These are phyloP conservation scores for Palythoa grandis DNA, from an alignment of 92 coral and sea anemone genomes.

Conservation along the genomic window DNA sequence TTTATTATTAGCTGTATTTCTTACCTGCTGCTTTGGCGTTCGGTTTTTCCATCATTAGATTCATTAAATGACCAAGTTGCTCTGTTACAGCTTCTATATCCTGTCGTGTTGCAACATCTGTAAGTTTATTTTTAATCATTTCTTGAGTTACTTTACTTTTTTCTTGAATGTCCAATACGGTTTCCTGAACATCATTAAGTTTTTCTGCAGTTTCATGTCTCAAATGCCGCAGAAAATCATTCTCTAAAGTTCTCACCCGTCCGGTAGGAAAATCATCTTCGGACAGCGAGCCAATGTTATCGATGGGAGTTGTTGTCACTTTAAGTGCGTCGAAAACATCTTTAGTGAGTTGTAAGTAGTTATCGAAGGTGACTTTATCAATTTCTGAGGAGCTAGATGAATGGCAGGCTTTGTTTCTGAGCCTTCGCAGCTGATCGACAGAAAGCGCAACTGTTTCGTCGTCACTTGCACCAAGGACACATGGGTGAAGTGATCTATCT, in stretches of 20 bases:
- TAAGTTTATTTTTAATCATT: too few relatives aligned
- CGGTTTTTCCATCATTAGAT: too few relatives aligned
- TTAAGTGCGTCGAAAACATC: constrained; percentile 55
- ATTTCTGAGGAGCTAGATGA: constrained; percentile 7
- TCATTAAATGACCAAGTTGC: too few relatives aligned
- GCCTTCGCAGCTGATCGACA: constrained; percentile 57
- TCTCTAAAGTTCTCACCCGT: constrained; percentile 32
- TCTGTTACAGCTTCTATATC: too few relatives aligned
- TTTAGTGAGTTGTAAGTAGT: constrained; percentile 33
- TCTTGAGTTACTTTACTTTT: too few relatives aligned
- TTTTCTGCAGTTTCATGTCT: neutral
- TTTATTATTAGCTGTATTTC: too few relatives aligned
- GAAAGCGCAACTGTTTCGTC: constrained; percentile 54
- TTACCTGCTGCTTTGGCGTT: too few relatives aligned
- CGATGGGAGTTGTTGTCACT: constrained; percentile 5
- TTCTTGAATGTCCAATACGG: too few relatives aligned
- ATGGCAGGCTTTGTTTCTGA: constrained; percentile 31
- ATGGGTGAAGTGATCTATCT: constrained; percentile 38
- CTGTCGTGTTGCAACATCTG: too few relatives aligned
- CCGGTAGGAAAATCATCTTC: constrained; percentile 58
- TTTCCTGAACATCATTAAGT: too few relatives aligned
- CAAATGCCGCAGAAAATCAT: neutral
- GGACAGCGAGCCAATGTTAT: constrained; percentile 36
- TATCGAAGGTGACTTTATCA: constrained; percentile 38
- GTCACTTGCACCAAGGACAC: constrained; percentile 32